These are phyloP conservation scores for Ceyx erithaca DNA, from an alignment of 2,797 vertebrate genomes.

Conservation along the genomic window DNA sequence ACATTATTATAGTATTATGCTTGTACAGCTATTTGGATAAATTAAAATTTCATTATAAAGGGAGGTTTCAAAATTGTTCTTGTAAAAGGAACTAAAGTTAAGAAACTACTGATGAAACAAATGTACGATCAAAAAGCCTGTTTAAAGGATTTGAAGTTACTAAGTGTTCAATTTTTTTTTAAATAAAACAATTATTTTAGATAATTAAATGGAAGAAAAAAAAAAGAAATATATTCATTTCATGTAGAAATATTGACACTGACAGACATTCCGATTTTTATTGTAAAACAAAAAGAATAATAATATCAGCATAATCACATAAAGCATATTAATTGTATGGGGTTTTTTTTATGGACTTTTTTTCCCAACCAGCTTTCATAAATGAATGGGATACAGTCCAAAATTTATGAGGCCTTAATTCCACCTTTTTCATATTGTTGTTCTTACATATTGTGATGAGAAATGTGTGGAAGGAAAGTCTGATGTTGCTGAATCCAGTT, in stretches of 20 bases:
- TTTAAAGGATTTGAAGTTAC: neutral
- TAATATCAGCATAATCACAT: neutral
- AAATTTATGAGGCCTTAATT: neutral
- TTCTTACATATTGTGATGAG: neutral
- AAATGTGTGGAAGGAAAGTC: neutral
- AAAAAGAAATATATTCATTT: neutral
- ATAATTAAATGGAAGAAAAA: neutral
- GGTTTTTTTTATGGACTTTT: neutral
- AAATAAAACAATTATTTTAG: neutral
- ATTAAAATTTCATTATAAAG: neutral
- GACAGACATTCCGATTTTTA: neutral
- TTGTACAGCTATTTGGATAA: neutral
- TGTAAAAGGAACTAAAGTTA: neutral
- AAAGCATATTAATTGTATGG: neutral
- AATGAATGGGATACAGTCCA: neutral
- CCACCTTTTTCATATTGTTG: neutral
- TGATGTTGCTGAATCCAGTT: neutral
- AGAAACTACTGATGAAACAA: neutral
- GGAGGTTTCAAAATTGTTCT: neutral
- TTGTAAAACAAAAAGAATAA: neutral
- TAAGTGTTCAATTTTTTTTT: neutral
- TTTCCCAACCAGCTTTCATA: neutral
- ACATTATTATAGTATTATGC: neutral
- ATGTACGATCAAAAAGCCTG: accelerated
- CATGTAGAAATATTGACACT: neutral